Evolutionary conservation across 2,888 invertebrate genomes (phyloP), one percentile per base, ranked within the genome.

Genomic region (Vandiemenella viatica): DNA sequence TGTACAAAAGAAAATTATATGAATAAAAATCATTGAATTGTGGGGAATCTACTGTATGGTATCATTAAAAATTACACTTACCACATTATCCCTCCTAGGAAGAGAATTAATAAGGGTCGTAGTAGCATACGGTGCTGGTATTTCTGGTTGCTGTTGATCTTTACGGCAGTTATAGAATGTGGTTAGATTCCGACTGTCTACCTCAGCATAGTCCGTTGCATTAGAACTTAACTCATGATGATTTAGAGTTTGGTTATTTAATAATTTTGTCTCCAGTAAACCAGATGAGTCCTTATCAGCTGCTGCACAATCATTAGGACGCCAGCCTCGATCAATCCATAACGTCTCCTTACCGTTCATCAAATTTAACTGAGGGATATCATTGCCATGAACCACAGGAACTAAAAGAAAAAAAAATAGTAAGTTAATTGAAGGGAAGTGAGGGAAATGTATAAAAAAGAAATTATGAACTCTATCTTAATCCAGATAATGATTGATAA

Each of bases 91-190:
- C 37, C 52, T 50, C 20, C 57, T 48, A n/a, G 49, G 64, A 46
- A 61, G 64, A 1, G 65, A 63, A 32, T 69, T 66, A 53, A 82
- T 71, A 37, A 83, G 68, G 66, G 83, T 83, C 49, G 83, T 83
- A 1, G 84, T 83, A 4, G 85, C 84, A 57, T 84, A 85, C 2
- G 84, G 80, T 51, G 80, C 80, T 3, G 78, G 78, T 62, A 77
- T 76, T 56, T 76, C 76, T 8, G 76, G 72, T n/a, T n/a, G n/a
- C n/a, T n/a, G n/a, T n/a, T n/a, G n/a, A 63, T 78, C 79, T 62
- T 79, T 75, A 58, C 74, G 72, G 1, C 67, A 65, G 58, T 77
- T 77, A 65, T 82, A 81, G 62, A 83, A 83, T 1, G 82, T 81
- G 49, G 80, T 80, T 63, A 83, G 67, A 59, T 76, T 79, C 19